phyloP scores from a whole-genome alignment of 1,140 invertebrate species.

The Coelopa frigida region DNA sequence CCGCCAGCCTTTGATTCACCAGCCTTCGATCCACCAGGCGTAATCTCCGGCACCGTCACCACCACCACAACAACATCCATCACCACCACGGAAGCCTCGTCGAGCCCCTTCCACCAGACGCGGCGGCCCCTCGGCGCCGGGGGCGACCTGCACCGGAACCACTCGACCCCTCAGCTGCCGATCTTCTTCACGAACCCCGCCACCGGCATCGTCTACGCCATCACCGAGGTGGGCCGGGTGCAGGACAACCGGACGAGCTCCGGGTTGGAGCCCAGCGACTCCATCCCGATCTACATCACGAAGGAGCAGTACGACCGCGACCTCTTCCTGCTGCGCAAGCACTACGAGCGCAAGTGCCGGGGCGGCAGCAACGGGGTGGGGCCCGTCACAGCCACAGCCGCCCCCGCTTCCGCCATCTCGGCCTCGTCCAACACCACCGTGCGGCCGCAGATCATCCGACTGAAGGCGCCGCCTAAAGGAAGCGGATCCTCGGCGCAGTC shows the following conservation, averaged over 20 bases:
- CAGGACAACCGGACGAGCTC: neutral
- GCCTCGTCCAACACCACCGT: slow-evolving; percentile 13
- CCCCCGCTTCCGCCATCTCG: neutral
- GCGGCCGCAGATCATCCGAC: slow-evolving; percentile 32
- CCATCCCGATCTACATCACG: slow-evolving; percentile 35
- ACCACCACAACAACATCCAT: no score
- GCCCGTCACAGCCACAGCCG: neutral
- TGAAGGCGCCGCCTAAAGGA: slow-evolving; percentile 20
- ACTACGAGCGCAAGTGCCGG: slow-evolving; percentile 25
- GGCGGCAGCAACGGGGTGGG: neutral
- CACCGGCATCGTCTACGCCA: slow-evolving; percentile 38
- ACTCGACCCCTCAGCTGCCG: no score
- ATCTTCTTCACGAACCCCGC: slow-evolving; percentile 38
- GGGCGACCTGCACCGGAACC: no score
- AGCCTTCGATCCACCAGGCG: no score
- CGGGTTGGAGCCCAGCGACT: slow-evolving; percentile 12
- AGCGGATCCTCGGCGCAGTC: slow-evolving; percentile 13
- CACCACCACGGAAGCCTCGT: no score
- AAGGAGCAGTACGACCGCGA: slow-evolving; percentile 38
- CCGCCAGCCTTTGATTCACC: no score
- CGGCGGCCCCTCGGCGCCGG: no score
- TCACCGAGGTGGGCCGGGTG: slow-evolving; percentile 29
- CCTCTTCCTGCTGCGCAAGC: slow-evolving; percentile 17
- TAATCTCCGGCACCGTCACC: no score
- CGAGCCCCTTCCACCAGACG: no score